phyloP scores from a whole-genome alignment of 2,797 vertebrate species.

The Chaenodraco wilsoni region DNA sequence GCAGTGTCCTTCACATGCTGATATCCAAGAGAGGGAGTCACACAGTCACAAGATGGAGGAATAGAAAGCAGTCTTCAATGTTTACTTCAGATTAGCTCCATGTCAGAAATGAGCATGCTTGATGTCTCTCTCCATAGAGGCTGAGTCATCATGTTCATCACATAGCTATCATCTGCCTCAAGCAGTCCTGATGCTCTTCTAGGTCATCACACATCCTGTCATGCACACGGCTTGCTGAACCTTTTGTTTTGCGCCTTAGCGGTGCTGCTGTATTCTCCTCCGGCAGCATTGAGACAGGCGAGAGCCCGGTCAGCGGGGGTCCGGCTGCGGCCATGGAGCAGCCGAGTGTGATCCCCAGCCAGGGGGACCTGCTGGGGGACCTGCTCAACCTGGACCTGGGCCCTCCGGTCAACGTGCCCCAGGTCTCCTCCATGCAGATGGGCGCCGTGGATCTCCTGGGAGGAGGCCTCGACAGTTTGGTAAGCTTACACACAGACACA shows the following conservation, averaged over 20 bases:
- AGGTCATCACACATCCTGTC: too few relatives aligned
- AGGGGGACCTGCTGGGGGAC: conserved; percentile 96
- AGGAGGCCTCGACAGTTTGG: conserved; percentile 96
- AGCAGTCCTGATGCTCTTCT: too few relatives aligned
- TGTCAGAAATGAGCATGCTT: too few relatives aligned
- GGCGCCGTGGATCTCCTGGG: conserved; percentile 97
- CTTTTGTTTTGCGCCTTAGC: background rate
- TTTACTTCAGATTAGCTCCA: too few relatives aligned
- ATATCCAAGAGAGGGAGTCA: too few relatives aligned
- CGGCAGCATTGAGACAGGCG: conserved; percentile 91
- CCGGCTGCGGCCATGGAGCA: conserved; percentile 89
- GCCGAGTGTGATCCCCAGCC: conserved; percentile 93
- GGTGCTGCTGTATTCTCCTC: background rate
- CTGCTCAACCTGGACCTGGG: conserved; percentile 97
- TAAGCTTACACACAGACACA: conserved; percentile 73
- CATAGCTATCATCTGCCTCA: too few relatives aligned
- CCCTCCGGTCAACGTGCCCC: conserved; percentile 94
- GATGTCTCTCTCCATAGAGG: too few relatives aligned
- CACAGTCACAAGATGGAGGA: too few relatives aligned
- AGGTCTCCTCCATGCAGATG: conserved; percentile 96
- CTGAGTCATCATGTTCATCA: too few relatives aligned
- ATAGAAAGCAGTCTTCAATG: too few relatives aligned
- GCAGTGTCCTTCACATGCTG: too few relatives aligned
- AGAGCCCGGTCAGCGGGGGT: conserved; percentile 92
- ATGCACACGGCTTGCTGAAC: background rate